These are phyloP conservation scores for Agonopterix alstromeriana DNA, from an alignment of 2,888 invertebrate species.

Conservation along the genomic window DNA sequence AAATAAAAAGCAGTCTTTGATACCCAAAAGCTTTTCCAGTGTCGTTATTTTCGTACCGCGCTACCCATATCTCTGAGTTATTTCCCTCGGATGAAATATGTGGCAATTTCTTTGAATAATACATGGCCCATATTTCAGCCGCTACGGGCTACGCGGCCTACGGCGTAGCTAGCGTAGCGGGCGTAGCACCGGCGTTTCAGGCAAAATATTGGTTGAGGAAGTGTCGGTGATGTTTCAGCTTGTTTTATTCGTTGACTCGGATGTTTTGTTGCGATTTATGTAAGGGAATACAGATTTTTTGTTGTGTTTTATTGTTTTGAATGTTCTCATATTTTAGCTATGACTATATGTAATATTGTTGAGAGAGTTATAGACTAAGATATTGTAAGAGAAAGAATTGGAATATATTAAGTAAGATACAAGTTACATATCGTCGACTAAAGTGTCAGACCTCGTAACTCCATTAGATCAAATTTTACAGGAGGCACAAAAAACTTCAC, in stretches of 20 bases:
- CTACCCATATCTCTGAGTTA: constrained; percentile 64
- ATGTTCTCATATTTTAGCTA: too few species aligned
- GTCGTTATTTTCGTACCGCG: constrained; percentile 31
- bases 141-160: constrained; percentile 39
- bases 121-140: constrained; percentile 77
- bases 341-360: too few species aligned
- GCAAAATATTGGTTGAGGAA: constrained; percentile 28
- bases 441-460: too few species aligned
- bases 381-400: too few species aligned
- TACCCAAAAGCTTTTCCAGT: constrained; percentile 8
- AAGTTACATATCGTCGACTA: too few species aligned
- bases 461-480: too few species aligned
- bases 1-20: not conserved
- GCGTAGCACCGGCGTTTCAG: constrained; percentile 32
- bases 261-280: constrained; percentile 11
- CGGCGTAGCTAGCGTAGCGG: constrained; percentile 31
- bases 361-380: too few species aligned
- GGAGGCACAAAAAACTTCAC: too few species aligned
- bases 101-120: constrained; percentile 80
- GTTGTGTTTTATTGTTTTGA: not conserved
- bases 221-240: constrained; percentile 34
- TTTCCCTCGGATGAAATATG: constrained; percentile 77
- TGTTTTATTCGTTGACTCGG: constrained; percentile 28
- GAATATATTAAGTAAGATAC: too few species aligned
- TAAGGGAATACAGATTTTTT: not conserved